A percentile compares a stretch with the other conserved stretches of the same genome.
phyloP scores from a whole-genome alignment of 2,797 vertebrate species.

The Xyrichtys novacula region DNA sequence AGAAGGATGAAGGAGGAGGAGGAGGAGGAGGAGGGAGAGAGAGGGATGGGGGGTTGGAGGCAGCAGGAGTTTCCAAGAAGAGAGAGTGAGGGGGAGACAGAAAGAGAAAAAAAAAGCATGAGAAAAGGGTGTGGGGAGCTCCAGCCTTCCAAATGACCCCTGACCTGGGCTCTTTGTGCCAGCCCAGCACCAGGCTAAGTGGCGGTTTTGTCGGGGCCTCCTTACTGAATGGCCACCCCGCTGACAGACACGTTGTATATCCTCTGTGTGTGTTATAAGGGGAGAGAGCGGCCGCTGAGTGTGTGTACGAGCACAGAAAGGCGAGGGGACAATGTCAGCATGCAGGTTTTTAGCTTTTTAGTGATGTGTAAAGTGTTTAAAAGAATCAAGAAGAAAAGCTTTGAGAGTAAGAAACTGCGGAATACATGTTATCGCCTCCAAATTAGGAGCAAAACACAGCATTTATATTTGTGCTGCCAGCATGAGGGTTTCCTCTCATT shows the following conservation, averaged over 20 bases:
- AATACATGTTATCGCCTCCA: slow-evolving; percentile 2
- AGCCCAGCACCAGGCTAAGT: slow-evolving; percentile 92
- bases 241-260: slow-evolving; percentile 96
- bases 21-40: slow-evolving; percentile 69
- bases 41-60: slow-evolving; percentile 74
- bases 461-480: slow-evolving; percentile 39
- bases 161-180: slow-evolving; percentile 92
- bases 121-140: slow-evolving; percentile 89
- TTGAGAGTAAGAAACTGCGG: slow-evolving; percentile 2
- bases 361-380: background rate
- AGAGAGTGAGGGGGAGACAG: slow-evolving; percentile 79
- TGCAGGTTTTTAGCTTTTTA: slow-evolving; percentile 50
- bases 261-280: slow-evolving; percentile 76
- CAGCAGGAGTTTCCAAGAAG: slow-evolving; percentile 82
- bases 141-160: slow-evolving; percentile 90
- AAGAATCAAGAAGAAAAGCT: slow-evolving; percentile 13
- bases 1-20: slow-evolving; percentile 84
- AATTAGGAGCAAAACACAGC: slow-evolving; percentile 26
- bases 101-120: slow-evolving; percentile 87
- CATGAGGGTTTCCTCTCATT: slow-evolving; percentile 63
- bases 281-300: slow-evolving; percentile 66
- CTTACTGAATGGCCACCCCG: slow-evolving; percentile 88
- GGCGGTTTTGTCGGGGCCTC: slow-evolving; percentile 93
- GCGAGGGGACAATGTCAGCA: slow-evolving; percentile 38
- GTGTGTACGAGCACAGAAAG: slow-evolving; percentile 60